Conservation (phyloP, 2,797 vertebrate species). For the Clarias fuscus region DNA sequence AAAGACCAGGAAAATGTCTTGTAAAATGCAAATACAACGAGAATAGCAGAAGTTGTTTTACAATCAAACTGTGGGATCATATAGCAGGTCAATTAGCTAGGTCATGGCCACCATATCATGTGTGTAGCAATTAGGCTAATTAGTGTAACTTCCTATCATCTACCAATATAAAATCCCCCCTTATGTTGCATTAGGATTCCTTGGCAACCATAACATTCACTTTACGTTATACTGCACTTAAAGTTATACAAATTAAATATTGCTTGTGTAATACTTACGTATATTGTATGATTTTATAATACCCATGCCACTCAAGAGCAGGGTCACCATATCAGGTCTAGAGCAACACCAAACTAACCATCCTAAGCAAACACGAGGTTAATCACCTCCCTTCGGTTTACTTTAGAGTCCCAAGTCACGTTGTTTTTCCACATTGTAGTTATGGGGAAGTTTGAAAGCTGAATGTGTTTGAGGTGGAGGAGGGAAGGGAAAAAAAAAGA, state of each 20-base stretch:
- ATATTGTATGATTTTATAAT: not conserved
- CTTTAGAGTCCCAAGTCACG: constrained; percentile 48
- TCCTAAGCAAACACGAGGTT: constrained; percentile 9
- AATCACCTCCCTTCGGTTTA: constrained; percentile 39
- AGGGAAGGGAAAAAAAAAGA: no score
- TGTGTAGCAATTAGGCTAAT: not conserved
- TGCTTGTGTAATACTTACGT: no score
- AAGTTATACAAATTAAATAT: not conserved
- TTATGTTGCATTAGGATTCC: not conserved
- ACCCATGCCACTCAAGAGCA: not conserved
- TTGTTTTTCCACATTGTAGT: no score
- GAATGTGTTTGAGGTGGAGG: not conserved
- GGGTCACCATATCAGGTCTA: not conserved
- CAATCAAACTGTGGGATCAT: not conserved
- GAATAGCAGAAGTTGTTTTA: not conserved
- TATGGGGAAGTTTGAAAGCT: not conserved
- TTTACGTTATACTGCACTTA: not conserved
- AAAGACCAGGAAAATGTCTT: not conserved
- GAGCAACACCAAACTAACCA: not conserved
- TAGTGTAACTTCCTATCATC: not conserved
- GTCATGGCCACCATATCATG: not conserved
- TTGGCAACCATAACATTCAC: not conserved
- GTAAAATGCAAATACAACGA: not conserved
- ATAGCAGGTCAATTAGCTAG: not conserved
- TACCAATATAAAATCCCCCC: no score